Conservation (phyloP, 2,797 vertebrate species). For the Pseudochirops corinnae region DNA sequence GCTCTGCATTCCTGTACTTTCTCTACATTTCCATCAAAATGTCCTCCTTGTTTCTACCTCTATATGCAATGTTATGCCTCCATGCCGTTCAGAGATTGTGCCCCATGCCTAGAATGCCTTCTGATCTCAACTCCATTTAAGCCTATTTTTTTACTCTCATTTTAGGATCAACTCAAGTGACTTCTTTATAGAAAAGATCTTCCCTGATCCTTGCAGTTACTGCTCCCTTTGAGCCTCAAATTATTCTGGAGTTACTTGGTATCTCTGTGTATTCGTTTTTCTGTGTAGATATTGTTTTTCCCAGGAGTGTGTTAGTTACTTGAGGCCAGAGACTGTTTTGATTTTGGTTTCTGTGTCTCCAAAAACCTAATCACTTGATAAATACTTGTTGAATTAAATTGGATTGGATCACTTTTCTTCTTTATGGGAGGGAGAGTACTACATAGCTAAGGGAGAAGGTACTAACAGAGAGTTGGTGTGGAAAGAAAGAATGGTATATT, state of each 20-base stretch:
- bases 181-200: background rate
- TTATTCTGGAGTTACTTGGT: background rate
- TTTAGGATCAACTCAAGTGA: background rate
- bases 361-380: background rate
- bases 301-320: background rate
- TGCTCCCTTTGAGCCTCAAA: background rate
- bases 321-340: background rate
- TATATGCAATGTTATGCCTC: background rate
- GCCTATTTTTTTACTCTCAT: background rate
- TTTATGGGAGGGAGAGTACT: background rate
- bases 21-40: background rate
- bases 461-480: background rate
- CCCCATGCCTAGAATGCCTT: background rate
- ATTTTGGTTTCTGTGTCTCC: background rate
- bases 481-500: background rate
- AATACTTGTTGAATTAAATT: background rate
- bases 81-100: background rate
- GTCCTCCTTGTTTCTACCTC: background rate
- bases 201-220: background rate
- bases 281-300: background rate
- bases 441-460: background rate
- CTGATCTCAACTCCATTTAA: background rate
- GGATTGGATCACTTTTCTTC: background rate
- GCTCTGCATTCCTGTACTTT: background rate
- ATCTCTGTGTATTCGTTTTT: background rate